A percentile compares a stretch with the other conserved stretches of the same genome.
Conservation (phyloP, 2,888 invertebrate genomes). For the Tachina lurida region DNA sequence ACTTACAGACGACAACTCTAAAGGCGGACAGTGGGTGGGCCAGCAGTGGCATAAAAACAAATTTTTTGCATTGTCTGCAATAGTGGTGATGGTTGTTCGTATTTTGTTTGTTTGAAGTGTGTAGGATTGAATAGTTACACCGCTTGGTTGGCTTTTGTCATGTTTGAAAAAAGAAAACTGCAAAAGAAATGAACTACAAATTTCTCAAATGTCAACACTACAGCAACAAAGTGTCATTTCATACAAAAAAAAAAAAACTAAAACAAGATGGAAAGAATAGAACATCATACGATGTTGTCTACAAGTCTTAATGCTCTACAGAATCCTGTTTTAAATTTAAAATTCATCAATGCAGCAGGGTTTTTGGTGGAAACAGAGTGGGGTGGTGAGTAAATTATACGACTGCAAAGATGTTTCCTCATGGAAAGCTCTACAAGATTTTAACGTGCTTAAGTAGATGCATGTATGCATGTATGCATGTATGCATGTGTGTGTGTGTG, state of each 20-base stretch:
- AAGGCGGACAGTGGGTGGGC: slow-evolving; percentile 57
- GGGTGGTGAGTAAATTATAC: not conserved
- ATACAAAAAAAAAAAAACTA: slow-evolving; percentile 19
- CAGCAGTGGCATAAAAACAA: slow-evolving; percentile 51
- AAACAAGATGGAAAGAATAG: slow-evolving; percentile 27
- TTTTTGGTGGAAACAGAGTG: not conserved
- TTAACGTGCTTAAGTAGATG: not conserved
- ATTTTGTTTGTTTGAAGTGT: slow-evolving; percentile 6
- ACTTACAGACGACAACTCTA: slow-evolving; percentile 28
- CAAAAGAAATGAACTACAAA: slow-evolving; percentile 80
- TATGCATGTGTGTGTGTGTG: not conserved
- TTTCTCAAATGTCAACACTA: slow-evolving; percentile 83
- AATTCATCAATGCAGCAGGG: slow-evolving; percentile 42
- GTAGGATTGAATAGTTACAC: slow-evolving; percentile 25
- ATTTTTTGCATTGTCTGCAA: slow-evolving; percentile 45
- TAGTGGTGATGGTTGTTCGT: slow-evolving; percentile 21
- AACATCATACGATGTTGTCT: slow-evolving; percentile 59
- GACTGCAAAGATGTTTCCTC: not conserved
- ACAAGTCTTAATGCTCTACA: slow-evolving; percentile 57
- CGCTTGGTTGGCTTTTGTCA: slow-evolving; percentile 47
- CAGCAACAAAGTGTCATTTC: slow-evolving; percentile 74
- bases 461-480: not conserved
- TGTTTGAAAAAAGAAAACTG: slow-evolving; percentile 9
- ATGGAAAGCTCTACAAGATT: slow-evolving; percentile 11
- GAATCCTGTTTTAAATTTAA: slow-evolving; percentile 53